A percentile compares a stretch with the other conserved stretches of the same genome.
phyloP scores from a whole-genome alignment of 2,113 vertebrate genomes.

The Himantopus leucocephalus region DNA sequence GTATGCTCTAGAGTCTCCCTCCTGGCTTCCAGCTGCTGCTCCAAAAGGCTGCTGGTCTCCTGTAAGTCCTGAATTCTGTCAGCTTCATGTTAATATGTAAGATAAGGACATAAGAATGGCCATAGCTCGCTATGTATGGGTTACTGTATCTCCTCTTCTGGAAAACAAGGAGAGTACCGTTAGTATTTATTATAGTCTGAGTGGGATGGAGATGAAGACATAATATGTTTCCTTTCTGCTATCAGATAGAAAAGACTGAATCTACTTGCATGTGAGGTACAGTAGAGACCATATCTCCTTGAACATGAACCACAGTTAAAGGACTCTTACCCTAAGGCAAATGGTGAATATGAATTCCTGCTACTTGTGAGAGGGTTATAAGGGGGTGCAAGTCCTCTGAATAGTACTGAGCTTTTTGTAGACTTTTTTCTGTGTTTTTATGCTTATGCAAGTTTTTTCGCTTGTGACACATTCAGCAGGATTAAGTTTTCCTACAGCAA shows the following conservation, averaged over 20 bases:
- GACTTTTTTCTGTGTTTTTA: background rate
- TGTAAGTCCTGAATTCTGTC: background rate
- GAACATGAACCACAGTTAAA: background rate
- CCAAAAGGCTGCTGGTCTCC: background rate
- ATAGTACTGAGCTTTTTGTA: background rate
- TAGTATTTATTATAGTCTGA: background rate
- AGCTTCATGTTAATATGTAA: fast-evolving
- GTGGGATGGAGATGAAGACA: background rate
- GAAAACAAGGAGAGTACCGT: background rate
- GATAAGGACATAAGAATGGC: background rate
- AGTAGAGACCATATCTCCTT: background rate
- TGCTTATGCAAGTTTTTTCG: background rate
- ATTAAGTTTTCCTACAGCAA: background rate
- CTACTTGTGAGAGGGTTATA: background rate
- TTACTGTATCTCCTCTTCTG: background rate
- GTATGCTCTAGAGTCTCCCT: background rate
- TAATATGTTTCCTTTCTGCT: background rate
- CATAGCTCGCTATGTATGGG: background rate
- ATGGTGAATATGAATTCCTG: background rate
- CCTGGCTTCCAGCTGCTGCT: background rate
- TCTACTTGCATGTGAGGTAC: background rate
- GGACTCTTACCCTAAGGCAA: background rate
- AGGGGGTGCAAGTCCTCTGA: background rate
- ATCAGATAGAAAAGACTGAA: background rate
- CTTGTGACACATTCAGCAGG: background rate